Evolutionary conservation across 2,113 vertebrate genomes (phyloP).

Genomic region (Archocentrus centrarchus): DNA sequence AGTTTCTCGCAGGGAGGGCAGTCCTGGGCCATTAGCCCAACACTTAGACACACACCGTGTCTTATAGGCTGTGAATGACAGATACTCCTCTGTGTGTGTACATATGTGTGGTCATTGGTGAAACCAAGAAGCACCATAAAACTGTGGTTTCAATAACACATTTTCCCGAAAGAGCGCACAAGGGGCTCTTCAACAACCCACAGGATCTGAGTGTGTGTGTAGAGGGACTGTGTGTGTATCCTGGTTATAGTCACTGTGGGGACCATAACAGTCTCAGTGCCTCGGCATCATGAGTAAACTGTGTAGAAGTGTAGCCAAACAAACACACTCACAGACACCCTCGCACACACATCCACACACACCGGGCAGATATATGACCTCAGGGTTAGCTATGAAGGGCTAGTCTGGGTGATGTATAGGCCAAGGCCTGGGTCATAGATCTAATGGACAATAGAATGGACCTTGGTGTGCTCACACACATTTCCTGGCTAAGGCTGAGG

Average conservation of each 20-base stretch:
- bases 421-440: conserved; percentile 62
- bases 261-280: conserved; percentile 63
- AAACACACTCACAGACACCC: conserved; percentile 24
- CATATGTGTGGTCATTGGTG: conserved; percentile 35
- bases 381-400: conserved; percentile 48
- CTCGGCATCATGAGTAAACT: conserved; percentile 62
- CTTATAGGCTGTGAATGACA: conserved; percentile 68
- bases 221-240: conserved; percentile 33
- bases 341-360: conserved; percentile 19
- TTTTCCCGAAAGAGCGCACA: conserved; percentile 59
- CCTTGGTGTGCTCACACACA: conserved; percentile 43
- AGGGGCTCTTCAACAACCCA: conserved; percentile 61
- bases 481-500: conserved; percentile 33
- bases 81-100: conserved; percentile 16
- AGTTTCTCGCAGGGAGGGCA: conserved; percentile 48
- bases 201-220: conserved; percentile 27
- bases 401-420: conserved; percentile 66
- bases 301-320: conserved; percentile 59
- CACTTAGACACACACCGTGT: conserved; percentile 72
- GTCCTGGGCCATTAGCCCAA: conserved; percentile 62
- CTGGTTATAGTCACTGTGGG: conserved; percentile 58
- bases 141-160: conserved; percentile 69
- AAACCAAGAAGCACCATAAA: conserved; percentile 58
- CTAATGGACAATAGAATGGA: conserved; percentile 49
- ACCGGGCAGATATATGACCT: conserved; percentile 55